Evolutionary conservation across 2,797 vertebrate species (phyloP), one percentile per base, ranked within the genome.

Genomic region (Sebastes wilsoni): DNA sequence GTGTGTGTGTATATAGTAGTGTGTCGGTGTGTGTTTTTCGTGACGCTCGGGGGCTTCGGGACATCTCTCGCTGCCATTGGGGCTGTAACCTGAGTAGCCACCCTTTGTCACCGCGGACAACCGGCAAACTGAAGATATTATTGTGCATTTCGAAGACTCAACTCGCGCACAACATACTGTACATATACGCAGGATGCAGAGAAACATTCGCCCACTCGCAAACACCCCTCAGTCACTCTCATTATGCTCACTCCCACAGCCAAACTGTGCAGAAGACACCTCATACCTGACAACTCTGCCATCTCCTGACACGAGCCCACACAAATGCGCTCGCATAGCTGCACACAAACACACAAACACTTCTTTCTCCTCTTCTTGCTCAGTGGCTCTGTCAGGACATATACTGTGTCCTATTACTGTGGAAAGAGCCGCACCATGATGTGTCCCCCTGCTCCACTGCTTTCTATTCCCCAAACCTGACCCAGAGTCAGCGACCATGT

Each of bases 241-340:
- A 92, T 94, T 94, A 93, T 91, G 88, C 91, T 90, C 89, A 79
- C 93, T 93, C 92, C 92, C 89, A 93, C 92, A 91, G 79, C 81
- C 93, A 86, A 85, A 94, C 93, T 91, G 91, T 89, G 87, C 87
- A 84, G 85, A 83, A 93, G 92, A 92, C 90, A 80, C 92, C 93
- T 93, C 92, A 90, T 92, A 93, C 92, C 93, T 94, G 93, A 93
- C 92, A 93, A 89, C 91, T 89, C 85, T 90, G 92, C 89, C 88
- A 81, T 91, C 86, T 83, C 84, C 88, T 93, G 90, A 92, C 93
- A 93, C 49, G 27, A 86, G 65, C 92, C 93, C 90, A 93, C 93
- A 91, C 92, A 91, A 67, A 86, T 76, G 14, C 8, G 16, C 67
- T 75, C 2, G 3, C 80, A 68, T 62, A 86, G 71, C 62, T 23